These are phyloP conservation scores for Cydia fagiglandana DNA, from an alignment of 1,140 invertebrate genomes.

Conservation along the genomic window DNA sequence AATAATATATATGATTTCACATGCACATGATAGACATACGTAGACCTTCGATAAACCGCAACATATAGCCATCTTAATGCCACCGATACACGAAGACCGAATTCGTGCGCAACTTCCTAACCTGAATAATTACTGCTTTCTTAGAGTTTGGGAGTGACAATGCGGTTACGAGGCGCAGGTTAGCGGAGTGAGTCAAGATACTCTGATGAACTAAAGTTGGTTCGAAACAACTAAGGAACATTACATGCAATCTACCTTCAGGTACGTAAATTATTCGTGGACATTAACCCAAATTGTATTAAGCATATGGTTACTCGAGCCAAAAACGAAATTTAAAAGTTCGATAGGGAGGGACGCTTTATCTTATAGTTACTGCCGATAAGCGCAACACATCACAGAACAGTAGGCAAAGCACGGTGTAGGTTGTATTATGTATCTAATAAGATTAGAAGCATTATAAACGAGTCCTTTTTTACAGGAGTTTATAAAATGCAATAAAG, in stretches of 20 bases:
- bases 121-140: slow-evolving; percentile 31
- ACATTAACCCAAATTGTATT: no score
- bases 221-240: background rate
- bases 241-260: background rate
- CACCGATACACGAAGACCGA: background rate
- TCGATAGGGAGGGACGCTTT: no score
- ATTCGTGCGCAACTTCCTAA: slow-evolving; percentile 3
- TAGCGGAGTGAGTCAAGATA: background rate
- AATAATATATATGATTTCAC: no score
- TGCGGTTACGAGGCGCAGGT: slow-evolving; percentile 13
- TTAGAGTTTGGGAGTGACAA: slow-evolving; percentile 27
- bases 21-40: no score
- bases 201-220: background rate
- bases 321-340: no score
- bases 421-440: background rate
- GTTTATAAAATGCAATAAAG: slow-evolving; percentile 1
- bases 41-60: background rate
- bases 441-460: background rate
- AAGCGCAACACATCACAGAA: no score
- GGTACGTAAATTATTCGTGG: no score
- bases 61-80: background rate
- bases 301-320: no score
- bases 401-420: background rate
- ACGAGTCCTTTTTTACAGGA: background rate
- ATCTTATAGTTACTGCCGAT: no score